Evolutionary conservation across 2,797 vertebrate genomes (phyloP).

Genomic region (Tympanoctomys barrerae): DNA sequence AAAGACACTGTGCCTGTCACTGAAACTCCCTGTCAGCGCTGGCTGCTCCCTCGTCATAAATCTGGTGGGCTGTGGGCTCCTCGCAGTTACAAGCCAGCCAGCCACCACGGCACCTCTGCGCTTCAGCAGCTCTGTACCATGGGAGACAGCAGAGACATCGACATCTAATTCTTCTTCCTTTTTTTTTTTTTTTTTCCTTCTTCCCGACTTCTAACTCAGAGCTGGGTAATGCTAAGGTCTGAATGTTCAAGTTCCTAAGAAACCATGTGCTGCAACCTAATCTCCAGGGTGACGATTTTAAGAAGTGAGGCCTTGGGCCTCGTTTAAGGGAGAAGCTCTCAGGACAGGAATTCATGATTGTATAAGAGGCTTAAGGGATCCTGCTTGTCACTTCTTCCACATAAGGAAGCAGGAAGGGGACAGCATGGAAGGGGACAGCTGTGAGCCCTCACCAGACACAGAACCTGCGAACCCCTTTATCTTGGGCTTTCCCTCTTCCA

Average conservation of each 20-base stretch:
- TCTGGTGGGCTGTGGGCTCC: too few species aligned
- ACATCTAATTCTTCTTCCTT: neutral
- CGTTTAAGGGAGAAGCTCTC: neutral
- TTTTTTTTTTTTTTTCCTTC: too few species aligned
- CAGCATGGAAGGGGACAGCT: neutral
- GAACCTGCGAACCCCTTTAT: neutral
- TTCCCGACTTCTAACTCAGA: neutral
- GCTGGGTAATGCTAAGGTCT: neutral
- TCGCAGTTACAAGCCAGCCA: neutral
- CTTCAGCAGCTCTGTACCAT: neutral
- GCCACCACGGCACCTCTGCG: too few species aligned
- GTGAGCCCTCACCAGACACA: neutral
- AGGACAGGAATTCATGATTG: neutral
- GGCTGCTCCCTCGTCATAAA: rapidly evolving
- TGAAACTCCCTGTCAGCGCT: rapidly evolving
- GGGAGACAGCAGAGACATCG: neutral
- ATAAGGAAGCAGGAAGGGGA: neutral
- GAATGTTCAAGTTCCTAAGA: neutral
- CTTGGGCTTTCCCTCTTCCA: neutral
- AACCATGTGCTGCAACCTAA: neutral
- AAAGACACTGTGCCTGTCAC: rapidly evolving
- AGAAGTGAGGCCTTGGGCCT: neutral
- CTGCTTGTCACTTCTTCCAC: too few species aligned
- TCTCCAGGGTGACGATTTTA: neutral
- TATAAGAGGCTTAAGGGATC: neutral